Evolutionary conservation across 2,797 vertebrate species (phyloP).

Genomic region (Sebastes diploproa): DNA sequence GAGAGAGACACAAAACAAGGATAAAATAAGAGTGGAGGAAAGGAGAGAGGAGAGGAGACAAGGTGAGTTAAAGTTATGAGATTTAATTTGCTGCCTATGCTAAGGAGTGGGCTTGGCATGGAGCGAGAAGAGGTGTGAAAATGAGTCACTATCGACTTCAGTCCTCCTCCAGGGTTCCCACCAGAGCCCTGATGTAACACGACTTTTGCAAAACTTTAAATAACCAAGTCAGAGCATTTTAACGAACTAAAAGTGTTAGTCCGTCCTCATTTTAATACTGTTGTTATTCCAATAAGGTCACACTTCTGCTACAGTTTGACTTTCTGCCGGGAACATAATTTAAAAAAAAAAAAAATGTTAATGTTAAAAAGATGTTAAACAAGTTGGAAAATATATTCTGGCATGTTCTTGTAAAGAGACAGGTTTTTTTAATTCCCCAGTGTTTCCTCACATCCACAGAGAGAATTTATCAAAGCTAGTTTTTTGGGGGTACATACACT

Average conservation of each 20-base stretch:
- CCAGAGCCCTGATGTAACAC: conserved; percentile 26
- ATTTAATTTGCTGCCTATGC: conserved; percentile 30
- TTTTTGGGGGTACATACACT: background rate
- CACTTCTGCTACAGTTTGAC: background rate
- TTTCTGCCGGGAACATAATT: background rate
- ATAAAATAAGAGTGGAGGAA: background rate
- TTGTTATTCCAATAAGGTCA: conserved; percentile 20
- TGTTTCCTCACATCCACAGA: background rate
- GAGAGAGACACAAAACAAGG: background rate
- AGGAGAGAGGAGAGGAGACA: background rate
- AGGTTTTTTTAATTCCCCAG: background rate
- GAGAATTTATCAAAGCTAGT: background rate
- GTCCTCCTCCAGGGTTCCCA: conserved; percentile 48
- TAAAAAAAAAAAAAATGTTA: too few relatives aligned
- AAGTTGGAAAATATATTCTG: background rate
- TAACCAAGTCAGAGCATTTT: conserved; percentile 25
- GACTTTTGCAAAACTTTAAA: conserved; percentile 36
- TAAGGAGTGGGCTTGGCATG: conserved; percentile 35
- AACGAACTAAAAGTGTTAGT: conserved; percentile 15
- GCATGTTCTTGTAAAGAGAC: background rate
- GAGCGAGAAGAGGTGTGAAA: conserved; percentile 47
- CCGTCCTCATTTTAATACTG: background rate
- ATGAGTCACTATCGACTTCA: conserved; percentile 47
- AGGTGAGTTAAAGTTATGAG: conserved; percentile 15
- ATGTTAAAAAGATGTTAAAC: background rate